Evolutionary conservation across 2,888 invertebrate species (phyloP).

Genomic region (Tenthredo livida): DNA sequence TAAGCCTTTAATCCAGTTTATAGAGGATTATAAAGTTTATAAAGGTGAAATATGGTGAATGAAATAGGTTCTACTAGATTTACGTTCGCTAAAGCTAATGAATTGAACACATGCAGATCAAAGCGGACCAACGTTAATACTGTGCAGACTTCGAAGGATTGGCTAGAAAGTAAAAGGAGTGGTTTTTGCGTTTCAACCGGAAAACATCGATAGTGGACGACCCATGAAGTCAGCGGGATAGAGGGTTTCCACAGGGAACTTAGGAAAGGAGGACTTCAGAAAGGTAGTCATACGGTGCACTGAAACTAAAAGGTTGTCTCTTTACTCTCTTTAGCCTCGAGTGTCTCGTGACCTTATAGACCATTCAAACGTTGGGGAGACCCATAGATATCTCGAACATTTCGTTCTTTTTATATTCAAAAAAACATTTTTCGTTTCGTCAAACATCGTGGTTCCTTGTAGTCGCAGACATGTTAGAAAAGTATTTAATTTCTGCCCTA

Average conservation of each 20-base stretch:
- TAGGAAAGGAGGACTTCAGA: background rate
- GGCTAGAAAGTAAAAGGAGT: background rate
- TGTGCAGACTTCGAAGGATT: background rate
- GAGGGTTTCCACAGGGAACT: background rate
- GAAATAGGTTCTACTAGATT: background rate
- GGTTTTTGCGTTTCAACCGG: background rate
- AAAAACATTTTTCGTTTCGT: background rate
- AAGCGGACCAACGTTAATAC: background rate
- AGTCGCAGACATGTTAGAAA: background rate
- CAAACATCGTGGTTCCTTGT: background rate
- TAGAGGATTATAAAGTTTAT: conserved; percentile 14
- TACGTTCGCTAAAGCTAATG: background rate
- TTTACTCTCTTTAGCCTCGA: background rate
- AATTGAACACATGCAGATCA: background rate
- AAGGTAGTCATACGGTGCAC: conserved; percentile 21
- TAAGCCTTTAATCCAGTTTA: background rate
- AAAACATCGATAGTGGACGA: conserved; percentile 16
- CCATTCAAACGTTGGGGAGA: background rate
- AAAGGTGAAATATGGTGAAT: conserved; percentile 8
- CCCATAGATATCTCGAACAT: background rate
- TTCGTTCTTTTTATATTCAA: background rate
- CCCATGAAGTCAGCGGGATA: background rate
- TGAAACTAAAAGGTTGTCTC: background rate
- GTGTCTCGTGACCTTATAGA: background rate
- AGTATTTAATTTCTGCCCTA: background rate